phyloP scores from a whole-genome alignment of 2,113 vertebrate species.

The Burhinus oedicnemus region DNA sequence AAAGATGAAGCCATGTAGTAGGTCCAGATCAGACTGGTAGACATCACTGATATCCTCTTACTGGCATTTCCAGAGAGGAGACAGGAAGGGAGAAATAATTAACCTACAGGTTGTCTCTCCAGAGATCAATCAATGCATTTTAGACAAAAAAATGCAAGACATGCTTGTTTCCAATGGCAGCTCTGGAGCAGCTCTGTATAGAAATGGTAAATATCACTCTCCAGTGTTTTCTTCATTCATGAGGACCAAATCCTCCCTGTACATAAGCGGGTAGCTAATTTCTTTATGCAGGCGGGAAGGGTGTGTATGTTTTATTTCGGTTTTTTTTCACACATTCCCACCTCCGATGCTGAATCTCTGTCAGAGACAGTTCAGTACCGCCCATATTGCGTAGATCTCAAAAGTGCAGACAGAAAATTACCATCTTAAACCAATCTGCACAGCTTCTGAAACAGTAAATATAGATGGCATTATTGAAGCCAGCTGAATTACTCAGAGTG shows the following conservation, averaged over 20 bases:
- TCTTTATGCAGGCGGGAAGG: background rate
- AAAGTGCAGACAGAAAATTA: constrained; percentile 59
- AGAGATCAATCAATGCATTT: background rate
- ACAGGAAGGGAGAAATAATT: background rate
- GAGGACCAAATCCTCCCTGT: background rate
- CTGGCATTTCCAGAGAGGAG: background rate
- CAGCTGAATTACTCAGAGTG: constrained; percentile 52
- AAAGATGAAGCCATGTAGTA: background rate
- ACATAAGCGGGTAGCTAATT: background rate
- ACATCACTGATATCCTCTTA: background rate
- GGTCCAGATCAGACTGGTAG: background rate
- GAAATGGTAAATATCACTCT: background rate
- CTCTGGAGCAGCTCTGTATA: background rate
- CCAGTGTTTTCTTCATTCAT: background rate
- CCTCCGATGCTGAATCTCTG: background rate
- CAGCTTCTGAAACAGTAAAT: constrained; percentile 66
- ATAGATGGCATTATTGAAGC: constrained; percentile 58
- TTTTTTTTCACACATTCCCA: background rate
- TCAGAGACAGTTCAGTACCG: background rate
- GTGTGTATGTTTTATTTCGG: background rate
- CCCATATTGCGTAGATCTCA: constrained; percentile 6
- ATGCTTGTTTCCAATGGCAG: background rate
- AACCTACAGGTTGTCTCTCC: background rate
- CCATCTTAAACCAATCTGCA: constrained; percentile 57
- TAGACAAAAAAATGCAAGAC: background rate